Conservation (phyloP, 2,113 vertebrate genomes). For the Hypocryptadius cinnamomeus region DNA sequence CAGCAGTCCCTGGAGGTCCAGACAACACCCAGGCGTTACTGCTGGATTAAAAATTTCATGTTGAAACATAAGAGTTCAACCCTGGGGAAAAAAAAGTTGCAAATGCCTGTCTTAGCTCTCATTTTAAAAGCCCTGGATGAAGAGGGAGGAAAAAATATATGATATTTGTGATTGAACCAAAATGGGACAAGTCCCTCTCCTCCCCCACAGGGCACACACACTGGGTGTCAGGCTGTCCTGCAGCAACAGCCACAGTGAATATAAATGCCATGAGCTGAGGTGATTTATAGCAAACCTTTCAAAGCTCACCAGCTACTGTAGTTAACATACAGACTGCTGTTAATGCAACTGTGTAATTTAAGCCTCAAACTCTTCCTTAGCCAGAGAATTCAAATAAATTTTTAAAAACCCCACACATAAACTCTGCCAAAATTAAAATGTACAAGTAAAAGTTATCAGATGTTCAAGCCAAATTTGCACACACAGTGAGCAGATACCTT, state of each 20-base stretch:
- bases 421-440: background rate
- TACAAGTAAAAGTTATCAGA: background rate
- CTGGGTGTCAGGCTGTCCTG: background rate
- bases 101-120: background rate
- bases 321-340: background rate
- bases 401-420: background rate
- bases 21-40: background rate
- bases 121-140: background rate
- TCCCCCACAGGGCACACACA: rapidly evolving
- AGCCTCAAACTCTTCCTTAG: background rate
- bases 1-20: background rate
- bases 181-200: background rate
- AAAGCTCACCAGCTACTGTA: background rate
- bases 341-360: background rate
- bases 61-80: background rate
- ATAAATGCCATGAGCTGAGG: background rate
- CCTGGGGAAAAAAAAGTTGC: background rate
- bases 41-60: background rate
- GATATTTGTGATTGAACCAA: background rate
- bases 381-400: background rate
- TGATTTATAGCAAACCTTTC: background rate
- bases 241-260: background rate
- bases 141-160: background rate
- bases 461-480: background rate
- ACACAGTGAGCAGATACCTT: background rate